Base-by-base conservation (phyloP, 2,797 vertebrate species). In the Malacoraja senta region DNA sequence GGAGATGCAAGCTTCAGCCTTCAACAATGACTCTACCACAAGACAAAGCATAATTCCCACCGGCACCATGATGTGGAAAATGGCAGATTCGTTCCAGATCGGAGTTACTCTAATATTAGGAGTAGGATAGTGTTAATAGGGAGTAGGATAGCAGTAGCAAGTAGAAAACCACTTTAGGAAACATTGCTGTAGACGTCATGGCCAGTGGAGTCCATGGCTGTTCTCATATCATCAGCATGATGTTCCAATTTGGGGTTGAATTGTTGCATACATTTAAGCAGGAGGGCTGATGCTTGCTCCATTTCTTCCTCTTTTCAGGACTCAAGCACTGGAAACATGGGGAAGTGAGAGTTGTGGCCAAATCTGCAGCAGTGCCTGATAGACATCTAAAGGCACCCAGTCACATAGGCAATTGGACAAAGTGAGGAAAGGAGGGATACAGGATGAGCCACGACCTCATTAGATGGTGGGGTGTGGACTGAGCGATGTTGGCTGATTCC, bases 271-370 rank as follows among this genome's bases (percentile, higher is more conserved):
- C 96, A 95, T 96, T 96, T 93, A 96, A 21, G 93, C 94, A 93
- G 92, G 96, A 96, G 90, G 95, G 96, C 8, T 91, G 94, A 93
- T 95, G 96, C 79, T 96, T 93, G 93, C 96, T 97, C 94, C 96
- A 94, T 0, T 94, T 94, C 61, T 95, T 96, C 0, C 94, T 94
- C 94, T 94, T 96, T 91, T 94, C 94, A 83, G 74, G 58, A 63
- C 38, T 86, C 26, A 13, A 29, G 26, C 83, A 21, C 83, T 86
- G 83, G 26, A 63, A 32, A 65, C 32, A 21, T 61, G n/a, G 10
- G 53, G 26, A 63, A 86, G 58, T 24, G 13, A 0, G 83, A 4
- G 44, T 86, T 15, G 61, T 9, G 8, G 81, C 44, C 13, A 53
- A 86, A 2, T 26, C 3, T 61, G 12, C 24, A 19, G 38, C 35